Evolutionary conservation across 2,113 vertebrate species (phyloP).

Genomic region (Polyodon spathula): DNA sequence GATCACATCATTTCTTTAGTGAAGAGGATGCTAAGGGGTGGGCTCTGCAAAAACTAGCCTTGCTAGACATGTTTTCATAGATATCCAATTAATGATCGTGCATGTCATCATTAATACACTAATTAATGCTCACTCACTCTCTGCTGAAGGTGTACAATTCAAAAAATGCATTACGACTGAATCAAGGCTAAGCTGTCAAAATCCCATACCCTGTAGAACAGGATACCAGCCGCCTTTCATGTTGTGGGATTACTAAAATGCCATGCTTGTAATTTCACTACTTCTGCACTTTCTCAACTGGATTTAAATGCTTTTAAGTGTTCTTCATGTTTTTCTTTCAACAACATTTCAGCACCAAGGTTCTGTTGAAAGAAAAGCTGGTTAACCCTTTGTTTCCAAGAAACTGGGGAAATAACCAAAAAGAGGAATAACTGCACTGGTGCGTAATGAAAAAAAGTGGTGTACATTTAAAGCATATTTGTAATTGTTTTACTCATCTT

Average conservation of each 20-base stretch:
- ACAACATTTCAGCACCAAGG: too few relatives aligned
- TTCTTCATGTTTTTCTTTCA: not conserved
- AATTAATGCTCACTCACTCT: conserved; percentile 26
- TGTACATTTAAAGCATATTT: too few relatives aligned
- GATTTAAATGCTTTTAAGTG: too few relatives aligned
- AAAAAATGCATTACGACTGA: not conserved
- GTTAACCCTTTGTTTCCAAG: too few relatives aligned
- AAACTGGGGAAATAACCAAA: too few relatives aligned
- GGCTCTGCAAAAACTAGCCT: not conserved
- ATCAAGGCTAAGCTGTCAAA: conserved; percentile 19
- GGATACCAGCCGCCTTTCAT: conserved; percentile 9
- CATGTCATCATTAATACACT: conserved; percentile 30
- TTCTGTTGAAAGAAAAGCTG: too few relatives aligned
- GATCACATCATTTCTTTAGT: too few relatives aligned
- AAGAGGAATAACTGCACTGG: too few relatives aligned
- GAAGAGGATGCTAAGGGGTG: conserved; percentile 23
- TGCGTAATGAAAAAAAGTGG: too few relatives aligned
- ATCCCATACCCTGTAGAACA: conserved; percentile 17
- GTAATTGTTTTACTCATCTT: too few relatives aligned
- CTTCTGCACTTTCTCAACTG: too few relatives aligned
- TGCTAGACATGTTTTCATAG: not conserved
- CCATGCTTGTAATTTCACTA: not conserved
- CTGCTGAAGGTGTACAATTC: conserved; percentile 24
- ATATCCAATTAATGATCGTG: conserved; percentile 34
- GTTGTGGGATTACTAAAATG: conserved; percentile 12